These are phyloP conservation scores for Oxyscelio sp. DNA, from an alignment of 2,888 invertebrate species.

Conservation along the genomic window DNA sequence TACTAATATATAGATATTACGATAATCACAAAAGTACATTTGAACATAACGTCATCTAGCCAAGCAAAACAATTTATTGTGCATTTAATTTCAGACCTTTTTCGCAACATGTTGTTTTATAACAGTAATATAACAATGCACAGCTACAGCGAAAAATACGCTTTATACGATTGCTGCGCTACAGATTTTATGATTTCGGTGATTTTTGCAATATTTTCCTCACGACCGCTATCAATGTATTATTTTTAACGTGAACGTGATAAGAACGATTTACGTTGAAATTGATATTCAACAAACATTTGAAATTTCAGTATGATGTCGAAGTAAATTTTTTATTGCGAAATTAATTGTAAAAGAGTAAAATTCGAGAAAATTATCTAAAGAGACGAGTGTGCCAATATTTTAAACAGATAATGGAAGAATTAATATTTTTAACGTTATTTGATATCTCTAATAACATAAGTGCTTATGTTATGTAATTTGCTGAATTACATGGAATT, in stretches of 20 bases:
- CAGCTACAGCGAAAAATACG: slow-evolving; percentile 4
- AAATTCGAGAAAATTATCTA: too few species aligned
- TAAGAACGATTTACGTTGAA: slow-evolving; percentile 20
- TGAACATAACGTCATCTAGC: slow-evolving; percentile 24
- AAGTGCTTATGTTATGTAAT: too few species aligned
- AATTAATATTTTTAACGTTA: too few species aligned
- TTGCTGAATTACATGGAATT: too few species aligned
- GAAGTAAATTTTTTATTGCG: too few species aligned
- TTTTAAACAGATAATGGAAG: too few species aligned
- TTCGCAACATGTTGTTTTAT: slow-evolving; percentile 33
- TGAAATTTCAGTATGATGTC: background rate
- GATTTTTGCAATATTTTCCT: slow-evolving; percentile 40
- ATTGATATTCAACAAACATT: slow-evolving; percentile 25
- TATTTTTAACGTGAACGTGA: slow-evolving; percentile 32
- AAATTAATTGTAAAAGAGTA: too few species aligned
- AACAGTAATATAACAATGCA: slow-evolving; percentile 29
- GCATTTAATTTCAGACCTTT: slow-evolving; percentile 52
- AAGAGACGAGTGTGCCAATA: too few species aligned
- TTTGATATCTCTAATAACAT: too few species aligned
- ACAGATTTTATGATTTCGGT: slow-evolving; percentile 35
- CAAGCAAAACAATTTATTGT: slow-evolving; percentile 42
- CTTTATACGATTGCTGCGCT: slow-evolving; percentile 23
- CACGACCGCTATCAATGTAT: slow-evolving; percentile 11
- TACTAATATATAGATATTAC: slow-evolving; percentile 62
- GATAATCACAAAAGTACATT: slow-evolving; percentile 39